Evolutionary conservation across 2,888 invertebrate genomes (phyloP).

Genomic region (Eustalomyia histrio): DNA sequence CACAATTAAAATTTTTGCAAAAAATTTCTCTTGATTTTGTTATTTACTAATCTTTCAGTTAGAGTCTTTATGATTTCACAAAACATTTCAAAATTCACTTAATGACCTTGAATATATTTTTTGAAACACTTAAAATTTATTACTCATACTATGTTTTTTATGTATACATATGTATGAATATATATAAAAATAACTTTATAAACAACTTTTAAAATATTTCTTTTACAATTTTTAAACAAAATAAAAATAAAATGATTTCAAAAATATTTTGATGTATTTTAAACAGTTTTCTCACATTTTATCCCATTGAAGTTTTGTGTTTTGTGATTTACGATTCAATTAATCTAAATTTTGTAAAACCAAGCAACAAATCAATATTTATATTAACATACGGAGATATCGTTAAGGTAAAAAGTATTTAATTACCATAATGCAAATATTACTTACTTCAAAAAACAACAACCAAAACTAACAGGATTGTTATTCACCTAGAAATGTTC

Average conservation of each 20-base stretch:
- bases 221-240: conserved; percentile 34
- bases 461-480: conserved; percentile 17
- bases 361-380: conserved; percentile 9
- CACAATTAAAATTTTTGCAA: too few species aligned
- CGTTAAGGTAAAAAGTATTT: conserved; percentile 2
- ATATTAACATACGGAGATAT: neutral
- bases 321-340: conserved; percentile 4
- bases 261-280: conserved; percentile 14
- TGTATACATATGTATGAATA: too few species aligned
- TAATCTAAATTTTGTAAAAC: conserved; percentile 8
- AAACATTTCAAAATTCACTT: neutral
- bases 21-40: too few species aligned
- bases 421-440: conserved; percentile 18
- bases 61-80: too few species aligned
- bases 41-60: too few species aligned
- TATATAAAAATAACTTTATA: neutral
- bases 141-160: neutral
- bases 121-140: conserved; percentile 21
- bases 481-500: conserved; percentile 33
- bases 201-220: conserved; percentile 32
- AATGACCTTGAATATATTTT: conserved; percentile 18
- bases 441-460: neutral
- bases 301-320: neutral
- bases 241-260: conserved; percentile 6
- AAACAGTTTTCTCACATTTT: neutral